Evolutionary conservation across 2,888 invertebrate genomes (phyloP).

Genomic region (Boloria selene): DNA sequence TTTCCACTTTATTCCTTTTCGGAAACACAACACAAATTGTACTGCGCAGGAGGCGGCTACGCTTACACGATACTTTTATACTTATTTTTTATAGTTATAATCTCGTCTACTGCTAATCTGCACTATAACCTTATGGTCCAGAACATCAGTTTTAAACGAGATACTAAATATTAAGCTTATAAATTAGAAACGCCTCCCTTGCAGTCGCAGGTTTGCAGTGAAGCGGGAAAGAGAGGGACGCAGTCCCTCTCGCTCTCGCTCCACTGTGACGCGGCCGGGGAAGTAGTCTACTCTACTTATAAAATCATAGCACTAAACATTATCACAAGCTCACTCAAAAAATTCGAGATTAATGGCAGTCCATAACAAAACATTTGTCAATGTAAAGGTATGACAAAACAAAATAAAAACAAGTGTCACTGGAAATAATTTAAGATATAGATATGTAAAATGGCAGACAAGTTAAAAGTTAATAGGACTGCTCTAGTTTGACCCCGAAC

Average conservation of each 20-base stretch:
- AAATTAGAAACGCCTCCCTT: conserved; percentile 44
- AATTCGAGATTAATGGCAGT: conserved; percentile 73
- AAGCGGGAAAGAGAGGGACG: conserved; percentile 45
- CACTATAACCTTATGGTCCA: neutral
- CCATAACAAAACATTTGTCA: conserved; percentile 49
- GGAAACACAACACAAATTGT: conserved; percentile 93
- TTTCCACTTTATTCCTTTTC: conserved; percentile 90
- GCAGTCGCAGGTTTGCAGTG: conserved; percentile 71
- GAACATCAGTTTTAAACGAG: neutral
- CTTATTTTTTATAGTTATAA: conserved; percentile 47
- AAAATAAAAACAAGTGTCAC: conserved; percentile 6
- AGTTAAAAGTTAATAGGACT: conserved; percentile 50
- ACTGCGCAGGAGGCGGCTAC: conserved; percentile 57
- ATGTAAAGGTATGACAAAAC: conserved; percentile 25
- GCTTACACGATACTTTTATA: conserved; percentile 46
- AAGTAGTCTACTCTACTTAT: conserved; percentile 70
- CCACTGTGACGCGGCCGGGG: conserved; percentile 70
- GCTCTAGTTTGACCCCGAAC: conserved; percentile 67
- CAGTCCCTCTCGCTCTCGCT: conserved; percentile 47
- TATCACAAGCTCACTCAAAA: conserved; percentile 59
- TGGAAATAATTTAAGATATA: conserved; percentile 22
- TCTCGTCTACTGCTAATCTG: neutral
- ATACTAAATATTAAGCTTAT: conserved; percentile 39
- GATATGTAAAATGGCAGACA: conserved; percentile 34
- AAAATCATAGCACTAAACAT: conserved; percentile 64